Percentiles rank a stretch among this genome's conserved stretches.
These are phyloP conservation scores for Trichogramma evanescens DNA, from an alignment of 2,888 invertebrate genomes.

Conservation along the genomic window DNA sequence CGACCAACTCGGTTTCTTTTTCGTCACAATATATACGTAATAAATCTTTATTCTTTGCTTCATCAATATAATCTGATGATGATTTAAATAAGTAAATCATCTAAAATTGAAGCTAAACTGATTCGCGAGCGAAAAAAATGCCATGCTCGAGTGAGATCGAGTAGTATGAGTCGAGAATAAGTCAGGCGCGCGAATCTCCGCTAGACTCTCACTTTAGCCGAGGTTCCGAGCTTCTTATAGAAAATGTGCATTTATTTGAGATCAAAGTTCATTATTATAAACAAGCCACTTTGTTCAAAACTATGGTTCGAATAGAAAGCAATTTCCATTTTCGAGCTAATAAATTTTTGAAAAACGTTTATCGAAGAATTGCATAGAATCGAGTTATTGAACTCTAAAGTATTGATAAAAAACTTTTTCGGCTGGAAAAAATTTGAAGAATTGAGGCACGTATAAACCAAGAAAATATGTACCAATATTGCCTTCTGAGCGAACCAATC, in stretches of 20 bases:
- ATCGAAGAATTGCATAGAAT: neutral
- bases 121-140: too few species aligned
- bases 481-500: constrained; percentile 1
- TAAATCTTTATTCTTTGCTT: too few species aligned
- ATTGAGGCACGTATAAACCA: neutral
- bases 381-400: neutral
- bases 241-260: neutral
- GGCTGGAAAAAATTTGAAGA: neutral
- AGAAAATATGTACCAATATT: constrained; percentile 4
- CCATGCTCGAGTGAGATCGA: neutral
- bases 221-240: constrained; percentile 34
- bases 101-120: too few species aligned
- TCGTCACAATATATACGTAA: neutral
- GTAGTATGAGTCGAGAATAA: constrained; percentile 19
- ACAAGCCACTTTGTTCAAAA: too few species aligned
- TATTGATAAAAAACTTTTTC: neutral
- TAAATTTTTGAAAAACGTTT: too few species aligned
- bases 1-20: constrained; percentile 11
- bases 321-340: too few species aligned
- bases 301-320: too few species aligned
- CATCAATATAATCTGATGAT: too few species aligned
- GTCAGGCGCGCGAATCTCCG: constrained; percentile 39
- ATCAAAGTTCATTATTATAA: too few species aligned
- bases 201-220: constrained; percentile 47
- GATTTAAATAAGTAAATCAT: too few species aligned